Evolutionary conservation across 1,140 invertebrate species (phyloP).

Genomic region (Anagrus nilaparvatae): DNA sequence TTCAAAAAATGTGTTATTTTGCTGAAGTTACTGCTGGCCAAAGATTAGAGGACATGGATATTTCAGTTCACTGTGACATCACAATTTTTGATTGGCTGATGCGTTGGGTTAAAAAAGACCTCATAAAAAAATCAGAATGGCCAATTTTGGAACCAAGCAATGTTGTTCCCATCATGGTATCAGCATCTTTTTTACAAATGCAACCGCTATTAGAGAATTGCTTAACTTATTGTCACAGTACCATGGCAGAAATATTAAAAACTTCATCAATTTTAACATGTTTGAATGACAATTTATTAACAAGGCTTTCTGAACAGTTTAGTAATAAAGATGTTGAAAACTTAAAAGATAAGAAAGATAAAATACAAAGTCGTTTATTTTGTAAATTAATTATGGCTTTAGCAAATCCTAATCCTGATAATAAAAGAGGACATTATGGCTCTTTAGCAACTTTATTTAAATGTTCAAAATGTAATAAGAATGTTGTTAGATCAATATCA

Average conservation of each 20-base stretch:
- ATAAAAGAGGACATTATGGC: constrained; percentile 63
- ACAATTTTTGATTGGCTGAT: constrained; percentile 93
- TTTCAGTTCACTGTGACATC: constrained; percentile 92
- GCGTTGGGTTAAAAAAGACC: constrained; percentile 77
- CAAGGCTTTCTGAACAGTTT: constrained; percentile 67
- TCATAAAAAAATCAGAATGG: constrained; percentile 52
- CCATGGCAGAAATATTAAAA: constrained; percentile 70
- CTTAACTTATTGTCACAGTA: constrained; percentile 65
- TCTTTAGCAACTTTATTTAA: constrained; percentile 65
- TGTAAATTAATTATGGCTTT: constrained; percentile 70
- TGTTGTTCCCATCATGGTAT: constrained; percentile 84
- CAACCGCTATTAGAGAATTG: constrained; percentile 73
- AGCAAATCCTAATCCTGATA: constrained; percentile 58
- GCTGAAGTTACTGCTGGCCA: constrained; percentile 78
- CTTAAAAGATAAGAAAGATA: constrained; percentile 69
- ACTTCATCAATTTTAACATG: constrained; percentile 69
- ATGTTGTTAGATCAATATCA: constrained; percentile 50
- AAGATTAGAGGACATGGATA: constrained; percentile 87
- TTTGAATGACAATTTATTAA: constrained; percentile 67
- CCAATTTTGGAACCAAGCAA: constrained; percentile 72
- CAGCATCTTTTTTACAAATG: constrained; percentile 91
- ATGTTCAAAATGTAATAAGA: constrained; percentile 53
- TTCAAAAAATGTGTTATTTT: constrained; percentile 91
- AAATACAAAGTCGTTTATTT: constrained; percentile 71
- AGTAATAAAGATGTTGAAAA: constrained; percentile 68